phyloP scores from a whole-genome alignment of 2,113 vertebrate species.

The Ceyx cyanopectus region DNA sequence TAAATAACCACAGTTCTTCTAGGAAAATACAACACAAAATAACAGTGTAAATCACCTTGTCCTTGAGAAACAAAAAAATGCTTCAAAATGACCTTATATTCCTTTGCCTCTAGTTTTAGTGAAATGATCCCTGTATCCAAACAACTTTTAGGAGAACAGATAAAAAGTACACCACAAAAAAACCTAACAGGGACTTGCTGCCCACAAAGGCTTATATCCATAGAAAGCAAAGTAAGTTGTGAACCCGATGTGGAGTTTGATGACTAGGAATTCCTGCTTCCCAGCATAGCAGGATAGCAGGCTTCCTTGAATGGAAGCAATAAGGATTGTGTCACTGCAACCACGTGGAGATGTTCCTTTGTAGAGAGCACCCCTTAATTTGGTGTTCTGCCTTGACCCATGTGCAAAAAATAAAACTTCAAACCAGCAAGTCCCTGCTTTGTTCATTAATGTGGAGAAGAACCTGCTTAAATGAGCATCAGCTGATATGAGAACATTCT shows the following conservation, averaged over 20 bases:
- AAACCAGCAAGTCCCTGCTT: neutral
- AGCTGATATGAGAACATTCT: neutral
- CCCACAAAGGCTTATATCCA: neutral
- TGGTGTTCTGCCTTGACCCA: neutral
- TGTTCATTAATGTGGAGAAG: neutral
- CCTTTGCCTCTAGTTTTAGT: neutral
- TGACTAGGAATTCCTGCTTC: neutral
- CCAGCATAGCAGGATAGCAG: neutral
- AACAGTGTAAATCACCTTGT: fast-evolving
- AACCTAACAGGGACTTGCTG: neutral
- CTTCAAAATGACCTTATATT: neutral
- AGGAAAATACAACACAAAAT: neutral
- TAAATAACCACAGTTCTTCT: neutral
- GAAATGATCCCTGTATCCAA: neutral
- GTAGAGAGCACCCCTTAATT: neutral
- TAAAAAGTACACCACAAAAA: neutral
- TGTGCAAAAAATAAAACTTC: fast-evolving
- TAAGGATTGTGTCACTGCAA: neutral
- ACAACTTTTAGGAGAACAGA: neutral
- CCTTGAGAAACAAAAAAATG: neutral
- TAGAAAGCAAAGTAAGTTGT: neutral
- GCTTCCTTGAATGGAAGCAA: neutral
- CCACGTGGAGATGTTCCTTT: neutral
- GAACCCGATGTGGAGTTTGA: neutral
- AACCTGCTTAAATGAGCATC: neutral